Evolutionary conservation across 2,888 invertebrate genomes (phyloP).

Genomic region (Drosophila silvestris): DNA sequence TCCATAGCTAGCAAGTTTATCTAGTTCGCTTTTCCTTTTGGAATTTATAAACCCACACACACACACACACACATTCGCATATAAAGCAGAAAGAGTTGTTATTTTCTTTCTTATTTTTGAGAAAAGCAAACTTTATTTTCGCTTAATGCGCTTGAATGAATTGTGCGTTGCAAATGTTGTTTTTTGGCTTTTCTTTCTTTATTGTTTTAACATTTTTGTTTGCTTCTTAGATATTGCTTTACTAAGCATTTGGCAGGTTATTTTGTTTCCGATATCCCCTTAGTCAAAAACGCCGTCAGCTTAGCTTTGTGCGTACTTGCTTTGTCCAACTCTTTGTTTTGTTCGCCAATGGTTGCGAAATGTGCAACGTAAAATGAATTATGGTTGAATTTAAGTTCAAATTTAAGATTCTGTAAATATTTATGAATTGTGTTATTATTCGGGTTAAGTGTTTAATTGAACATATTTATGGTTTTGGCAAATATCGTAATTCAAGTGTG

Average conservation of each 20-base stretch:
- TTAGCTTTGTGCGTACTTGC: slow-evolving; percentile 30
- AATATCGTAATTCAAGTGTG: background rate
- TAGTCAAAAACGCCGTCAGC: slow-evolving; percentile 55
- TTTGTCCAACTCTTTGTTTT: slow-evolving; percentile 5
- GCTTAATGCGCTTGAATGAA: slow-evolving; percentile 75
- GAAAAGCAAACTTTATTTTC: slow-evolving; percentile 61
- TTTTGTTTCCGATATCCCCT: slow-evolving; percentile 52
- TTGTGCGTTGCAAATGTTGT: slow-evolving; percentile 48
- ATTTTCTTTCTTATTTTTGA: slow-evolving; percentile 20
- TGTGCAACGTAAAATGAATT: slow-evolving; percentile 6
- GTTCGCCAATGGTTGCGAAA: slow-evolving; percentile 4
- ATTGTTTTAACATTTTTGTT: slow-evolving; percentile 62
- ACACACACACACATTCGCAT: slow-evolving; percentile 19
- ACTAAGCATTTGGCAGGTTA: slow-evolving; percentile 48
- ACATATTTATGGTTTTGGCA: background rate
- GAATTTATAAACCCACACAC: slow-evolving; percentile 37
- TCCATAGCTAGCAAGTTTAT: slow-evolving; percentile 46
- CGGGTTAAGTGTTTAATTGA: background rate
- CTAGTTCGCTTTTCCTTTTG: slow-evolving; percentile 56
- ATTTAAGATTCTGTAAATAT: background rate
- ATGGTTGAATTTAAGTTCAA: slow-evolving; percentile 3
- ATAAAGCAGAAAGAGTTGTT: slow-evolving; percentile 22
- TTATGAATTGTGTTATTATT: background rate
- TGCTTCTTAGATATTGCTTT: slow-evolving; percentile 33
- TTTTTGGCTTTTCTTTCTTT: slow-evolving; percentile 40